Evolutionary conservation across 2,888 invertebrate species (phyloP).

Genomic region (Exephanes ischioxanthus): DNA sequence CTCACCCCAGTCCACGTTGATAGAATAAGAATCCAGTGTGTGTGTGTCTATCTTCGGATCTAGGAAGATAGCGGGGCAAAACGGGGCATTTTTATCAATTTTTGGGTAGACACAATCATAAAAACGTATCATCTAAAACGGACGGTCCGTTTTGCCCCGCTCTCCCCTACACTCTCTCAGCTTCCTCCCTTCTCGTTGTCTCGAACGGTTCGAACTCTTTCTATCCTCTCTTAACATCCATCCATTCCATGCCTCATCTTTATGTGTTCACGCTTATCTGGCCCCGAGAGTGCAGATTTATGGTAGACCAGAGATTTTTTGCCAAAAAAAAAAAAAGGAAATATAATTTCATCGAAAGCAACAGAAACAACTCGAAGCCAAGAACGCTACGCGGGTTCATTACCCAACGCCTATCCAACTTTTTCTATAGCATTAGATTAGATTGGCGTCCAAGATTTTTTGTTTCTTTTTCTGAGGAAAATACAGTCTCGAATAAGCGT

Average conservation of each 20-base stretch:
- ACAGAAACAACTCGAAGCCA: conserved; percentile 64
- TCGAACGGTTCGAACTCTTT: conserved; percentile 4
- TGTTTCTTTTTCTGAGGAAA: not conserved
- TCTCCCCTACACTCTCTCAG: conserved; percentile 19
- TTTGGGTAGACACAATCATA: conserved; percentile 12
- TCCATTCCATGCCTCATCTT: conserved; percentile 13
- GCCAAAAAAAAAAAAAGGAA: conserved; percentile 40
- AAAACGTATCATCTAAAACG: too few relatives aligned
- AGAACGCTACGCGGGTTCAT: conserved; percentile 26
- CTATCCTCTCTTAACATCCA: conserved; percentile 22
- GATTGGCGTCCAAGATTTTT: not conserved
- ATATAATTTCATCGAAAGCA: conserved; percentile 47
- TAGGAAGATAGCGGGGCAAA: not conserved
- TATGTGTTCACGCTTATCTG: conserved; percentile 39
- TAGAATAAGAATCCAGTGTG: conserved; percentile 35
- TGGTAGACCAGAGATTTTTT: conserved; percentile 5
- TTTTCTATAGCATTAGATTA: too few relatives aligned
- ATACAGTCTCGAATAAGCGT: conserved; percentile 37
- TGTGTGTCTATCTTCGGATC: conserved; percentile 58
- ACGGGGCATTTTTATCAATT: not conserved
- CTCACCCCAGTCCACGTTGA: conserved; percentile 9
- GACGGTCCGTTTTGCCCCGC: too few relatives aligned
- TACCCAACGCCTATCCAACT: too few relatives aligned
- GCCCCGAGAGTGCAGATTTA: conserved; percentile 52
- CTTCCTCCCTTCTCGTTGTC: conserved; percentile 33